phyloP scores from a whole-genome alignment of 1,140 invertebrate genomes.

The Prorops nasuta region DNA sequence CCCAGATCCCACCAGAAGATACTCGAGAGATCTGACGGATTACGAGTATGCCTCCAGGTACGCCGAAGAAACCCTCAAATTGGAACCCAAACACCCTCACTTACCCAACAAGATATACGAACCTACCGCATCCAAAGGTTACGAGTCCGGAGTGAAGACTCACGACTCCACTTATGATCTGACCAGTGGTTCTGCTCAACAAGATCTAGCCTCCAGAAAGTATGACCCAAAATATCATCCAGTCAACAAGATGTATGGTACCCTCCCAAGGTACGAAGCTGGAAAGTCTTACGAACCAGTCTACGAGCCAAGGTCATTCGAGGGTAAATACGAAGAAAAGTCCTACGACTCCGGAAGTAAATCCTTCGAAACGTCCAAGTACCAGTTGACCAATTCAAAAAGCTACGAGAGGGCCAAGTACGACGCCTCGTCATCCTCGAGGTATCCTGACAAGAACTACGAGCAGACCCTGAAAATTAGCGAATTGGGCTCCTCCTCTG shows the following conservation, averaged over 20 bases:
- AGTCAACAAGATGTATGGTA: conserved; percentile 45
- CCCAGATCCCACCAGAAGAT: conserved; percentile 38
- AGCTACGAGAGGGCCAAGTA: conserved; percentile 52
- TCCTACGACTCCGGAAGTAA: conserved; percentile 30
- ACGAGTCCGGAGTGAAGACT: conserved; percentile 51
- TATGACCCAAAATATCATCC: conserved; percentile 44
- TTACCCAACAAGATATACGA: conserved; percentile 35
- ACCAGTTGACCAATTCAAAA: conserved; percentile 48
- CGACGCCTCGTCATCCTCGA: conserved; percentile 30
- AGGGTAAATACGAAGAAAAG: conserved; percentile 37
- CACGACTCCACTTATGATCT: conserved; percentile 48
- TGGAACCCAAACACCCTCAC: conserved; percentile 44
- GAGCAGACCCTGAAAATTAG: conserved; percentile 52
- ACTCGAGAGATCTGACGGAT: conserved; percentile 46
- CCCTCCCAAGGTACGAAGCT: conserved; percentile 47
- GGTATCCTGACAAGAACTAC: conserved; percentile 48
- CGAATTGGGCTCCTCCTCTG: conserved; percentile 36
- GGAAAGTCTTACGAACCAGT: conserved; percentile 24
- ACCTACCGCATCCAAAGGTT: conserved; percentile 38
- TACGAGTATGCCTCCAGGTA: conserved; percentile 48
- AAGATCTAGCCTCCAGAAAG: conserved; percentile 28
- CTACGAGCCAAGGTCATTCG: conserved; percentile 34
- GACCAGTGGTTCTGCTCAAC: conserved; percentile 25
- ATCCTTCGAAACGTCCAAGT: conserved; percentile 41
- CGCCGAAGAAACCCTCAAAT: conserved; percentile 48